phyloP scores from a whole-genome alignment of 2,888 invertebrate species.

The Psylliodes chrysocephalus region DNA sequence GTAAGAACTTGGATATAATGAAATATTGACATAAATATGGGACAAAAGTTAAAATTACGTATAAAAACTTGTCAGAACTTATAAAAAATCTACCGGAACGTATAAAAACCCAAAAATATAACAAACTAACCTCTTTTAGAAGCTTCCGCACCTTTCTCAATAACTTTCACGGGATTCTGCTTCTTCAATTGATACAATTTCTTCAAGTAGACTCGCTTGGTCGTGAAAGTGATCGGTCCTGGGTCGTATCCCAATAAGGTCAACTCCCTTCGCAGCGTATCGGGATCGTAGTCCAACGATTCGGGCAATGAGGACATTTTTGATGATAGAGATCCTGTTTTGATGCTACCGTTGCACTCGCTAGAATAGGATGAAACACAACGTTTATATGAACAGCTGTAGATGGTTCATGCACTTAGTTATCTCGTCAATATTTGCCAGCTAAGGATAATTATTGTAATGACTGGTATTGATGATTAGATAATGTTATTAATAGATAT shows the following conservation, averaged over 20 bases:
- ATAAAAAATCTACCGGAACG: background rate
- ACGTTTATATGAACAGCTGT: too few relatives aligned
- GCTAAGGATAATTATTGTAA: too few relatives aligned
- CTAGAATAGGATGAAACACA: too few relatives aligned
- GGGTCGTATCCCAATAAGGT: conserved; percentile 71
- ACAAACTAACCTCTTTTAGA: background rate
- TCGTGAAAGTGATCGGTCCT: conserved; percentile 84
- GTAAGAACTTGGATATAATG: too few relatives aligned
- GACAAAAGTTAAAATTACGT: too few relatives aligned
- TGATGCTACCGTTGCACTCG: conserved; percentile 50
- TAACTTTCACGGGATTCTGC: conserved; percentile 38
- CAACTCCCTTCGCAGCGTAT: conserved; percentile 73
- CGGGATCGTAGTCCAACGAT: conserved; percentile 74
- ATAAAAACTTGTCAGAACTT: too few relatives aligned
- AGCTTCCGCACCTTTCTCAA: background rate
- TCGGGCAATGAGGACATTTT: conserved; percentile 66
- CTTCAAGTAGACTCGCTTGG: conserved; percentile 80
- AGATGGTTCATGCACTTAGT: too few relatives aligned
- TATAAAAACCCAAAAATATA: background rate
- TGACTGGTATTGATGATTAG: too few relatives aligned
- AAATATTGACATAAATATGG: too few relatives aligned
- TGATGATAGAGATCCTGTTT: conserved; percentile 49
- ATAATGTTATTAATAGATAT: too few relatives aligned
- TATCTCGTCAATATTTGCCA: too few relatives aligned
- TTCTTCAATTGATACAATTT: conserved; percentile 71